A percentile compares a stretch with the other conserved stretches of the same genome.
Evolutionary conservation across 2,888 invertebrate genomes (phyloP).

Genomic region (Acleris literana): DNA sequence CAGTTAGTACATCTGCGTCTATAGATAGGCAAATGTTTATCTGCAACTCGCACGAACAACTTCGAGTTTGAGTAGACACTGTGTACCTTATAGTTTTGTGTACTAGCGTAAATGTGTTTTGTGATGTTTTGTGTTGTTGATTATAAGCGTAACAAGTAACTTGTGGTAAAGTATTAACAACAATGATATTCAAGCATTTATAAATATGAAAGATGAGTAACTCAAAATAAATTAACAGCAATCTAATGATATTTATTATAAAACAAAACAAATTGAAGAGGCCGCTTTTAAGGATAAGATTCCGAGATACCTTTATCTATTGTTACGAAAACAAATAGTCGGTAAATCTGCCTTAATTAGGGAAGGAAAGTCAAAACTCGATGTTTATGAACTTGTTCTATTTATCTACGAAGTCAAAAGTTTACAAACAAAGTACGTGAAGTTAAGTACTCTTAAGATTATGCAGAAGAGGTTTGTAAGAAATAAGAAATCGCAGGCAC

Average conservation of each 20-base stretch:
- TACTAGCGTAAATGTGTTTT: slow-evolving; percentile 7
- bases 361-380: slow-evolving; percentile 12
- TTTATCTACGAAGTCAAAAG: slow-evolving; percentile 6
- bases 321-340: slow-evolving; percentile 23
- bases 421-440: slow-evolving; percentile 23
- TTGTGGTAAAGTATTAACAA: not conserved
- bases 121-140: not conserved
- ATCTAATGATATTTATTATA: slow-evolving; percentile 8
- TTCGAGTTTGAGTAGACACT: slow-evolving; percentile 14
- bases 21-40: slow-evolving; percentile 27
- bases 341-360: slow-evolving; percentile 17
- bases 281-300: slow-evolving; percentile 11
- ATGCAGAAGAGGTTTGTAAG: slow-evolving; percentile 12
- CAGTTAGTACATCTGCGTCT: slow-evolving; percentile 30
- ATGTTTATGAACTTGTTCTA: slow-evolving; percentile 5
- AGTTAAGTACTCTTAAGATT: slow-evolving; percentile 18
- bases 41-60: slow-evolving; percentile 26
- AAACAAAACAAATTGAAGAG: slow-evolving; percentile 20
- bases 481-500: slow-evolving; percentile 7
- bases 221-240: slow-evolving; percentile 1
- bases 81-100: slow-evolving; percentile 14
- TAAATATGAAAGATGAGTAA: not conserved
- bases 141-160: not conserved
- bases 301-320: slow-evolving; percentile 11
- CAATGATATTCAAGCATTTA: not conserved